phyloP scores from a whole-genome alignment of 2,888 invertebrate species.

The Hypercompe scribonia region DNA sequence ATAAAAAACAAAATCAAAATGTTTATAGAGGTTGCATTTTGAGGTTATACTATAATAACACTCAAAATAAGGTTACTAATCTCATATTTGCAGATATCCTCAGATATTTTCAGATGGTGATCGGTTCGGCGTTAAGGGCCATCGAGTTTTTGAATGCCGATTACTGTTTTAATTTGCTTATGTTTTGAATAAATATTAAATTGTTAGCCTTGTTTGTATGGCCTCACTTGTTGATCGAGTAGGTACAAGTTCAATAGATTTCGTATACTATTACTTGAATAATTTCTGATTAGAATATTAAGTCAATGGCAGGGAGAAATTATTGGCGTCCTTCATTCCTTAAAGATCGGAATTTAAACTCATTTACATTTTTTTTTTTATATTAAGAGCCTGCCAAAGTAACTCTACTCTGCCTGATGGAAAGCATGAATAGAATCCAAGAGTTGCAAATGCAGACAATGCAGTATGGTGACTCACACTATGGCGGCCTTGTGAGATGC shows the following conservation, averaged over 20 bases:
- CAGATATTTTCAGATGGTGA: conserved; percentile 26
- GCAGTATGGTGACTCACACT: no score
- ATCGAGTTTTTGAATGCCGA: conserved; percentile 28
- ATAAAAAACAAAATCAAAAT: not conserved
- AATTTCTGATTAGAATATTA: not conserved
- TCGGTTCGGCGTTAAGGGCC: conserved; percentile 30
- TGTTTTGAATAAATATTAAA: conserved; percentile 7
- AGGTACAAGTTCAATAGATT: conserved; percentile 6
- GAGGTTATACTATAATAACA: conserved; percentile 34
- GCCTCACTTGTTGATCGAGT: not conserved
- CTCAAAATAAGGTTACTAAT: conserved; percentile 38
- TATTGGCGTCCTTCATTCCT: not conserved
- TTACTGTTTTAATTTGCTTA: conserved; percentile 18
- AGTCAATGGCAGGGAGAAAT: not conserved
- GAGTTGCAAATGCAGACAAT: no score
- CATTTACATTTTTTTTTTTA: no score
- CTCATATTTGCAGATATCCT: conserved; percentile 23
- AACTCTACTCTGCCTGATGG: no score
- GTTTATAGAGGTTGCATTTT: conserved; percentile 8
- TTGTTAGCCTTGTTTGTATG: not conserved
- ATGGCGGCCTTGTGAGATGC: no score
- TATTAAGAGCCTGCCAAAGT: no score
- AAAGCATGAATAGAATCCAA: no score
- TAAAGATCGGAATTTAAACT: no score
- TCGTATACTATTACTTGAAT: not conserved